These are phyloP conservation scores for Sminthurinus aureus DNA, from an alignment of 2,888 invertebrate genomes.

Conservation along the genomic window DNA sequence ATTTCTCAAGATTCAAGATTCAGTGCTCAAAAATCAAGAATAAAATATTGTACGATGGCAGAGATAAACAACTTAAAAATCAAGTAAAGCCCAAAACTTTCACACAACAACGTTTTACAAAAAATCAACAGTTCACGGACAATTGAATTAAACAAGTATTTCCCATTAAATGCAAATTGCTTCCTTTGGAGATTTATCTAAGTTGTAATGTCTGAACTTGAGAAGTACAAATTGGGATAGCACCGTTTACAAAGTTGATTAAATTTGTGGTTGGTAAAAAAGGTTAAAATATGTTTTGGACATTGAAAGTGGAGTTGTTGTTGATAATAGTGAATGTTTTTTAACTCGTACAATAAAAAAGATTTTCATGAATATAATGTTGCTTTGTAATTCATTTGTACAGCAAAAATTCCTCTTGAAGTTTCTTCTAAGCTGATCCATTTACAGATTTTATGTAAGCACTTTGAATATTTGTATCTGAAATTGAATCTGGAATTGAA, in stretches of 20 bases:
- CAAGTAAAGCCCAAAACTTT: too few species aligned
- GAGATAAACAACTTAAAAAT: too few species aligned
- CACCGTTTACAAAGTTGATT: neutral
- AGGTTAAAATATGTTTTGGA: neutral
- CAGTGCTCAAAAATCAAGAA: too few species aligned
- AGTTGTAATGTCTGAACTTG: slow-evolving; percentile 12
- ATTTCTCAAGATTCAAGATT: too few species aligned
- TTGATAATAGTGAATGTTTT: neutral
- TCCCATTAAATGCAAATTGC: slow-evolving; percentile 41
- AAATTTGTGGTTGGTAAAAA: neutral
- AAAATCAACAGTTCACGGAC: slow-evolving; percentile 13
- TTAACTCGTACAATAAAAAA: too few species aligned
- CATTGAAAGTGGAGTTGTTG: neutral
- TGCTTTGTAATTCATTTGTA: too few species aligned
- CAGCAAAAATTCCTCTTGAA: too few species aligned
- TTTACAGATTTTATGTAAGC: too few species aligned
- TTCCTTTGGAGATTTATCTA: slow-evolving; percentile 41
- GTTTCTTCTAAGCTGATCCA: too few species aligned
- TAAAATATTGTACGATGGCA: too few species aligned
- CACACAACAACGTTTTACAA: neutral
- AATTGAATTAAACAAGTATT: slow-evolving; percentile 27
- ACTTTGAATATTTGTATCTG: too few species aligned
- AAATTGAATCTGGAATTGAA: neutral
- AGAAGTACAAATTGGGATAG: neutral
- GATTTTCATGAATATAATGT: too few species aligned